A percentile compares a stretch with the other conserved stretches of the same genome.
Evolutionary conservation across 2,888 invertebrate species (phyloP).

Genomic region (Willowsia nigromaculata): DNA sequence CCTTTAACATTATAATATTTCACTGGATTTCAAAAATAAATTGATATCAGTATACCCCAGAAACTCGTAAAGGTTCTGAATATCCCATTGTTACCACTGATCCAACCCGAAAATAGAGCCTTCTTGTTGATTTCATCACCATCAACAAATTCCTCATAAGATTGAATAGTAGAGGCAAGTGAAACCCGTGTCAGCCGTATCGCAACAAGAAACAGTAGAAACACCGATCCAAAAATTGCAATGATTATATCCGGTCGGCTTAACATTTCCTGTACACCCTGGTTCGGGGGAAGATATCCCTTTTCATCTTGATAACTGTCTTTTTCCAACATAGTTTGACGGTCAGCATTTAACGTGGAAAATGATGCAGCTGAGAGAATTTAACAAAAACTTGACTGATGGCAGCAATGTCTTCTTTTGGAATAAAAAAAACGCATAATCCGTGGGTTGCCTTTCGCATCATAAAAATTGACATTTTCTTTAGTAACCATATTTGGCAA

Average conservation of each 20-base stretch:
- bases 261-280: neutral
- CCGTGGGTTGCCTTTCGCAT: too few species aligned
- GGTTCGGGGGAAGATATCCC: neutral
- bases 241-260: neutral
- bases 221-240: neutral
- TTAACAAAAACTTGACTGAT: too few species aligned
- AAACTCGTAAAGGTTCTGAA: neutral
- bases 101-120: neutral
- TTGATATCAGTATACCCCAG: constrained; percentile 6
- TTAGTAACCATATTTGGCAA: too few species aligned
- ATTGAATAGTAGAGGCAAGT: neutral
- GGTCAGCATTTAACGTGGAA: too few species aligned
- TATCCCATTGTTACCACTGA: neutral
- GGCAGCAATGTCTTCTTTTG: too few species aligned
- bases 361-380: too few species aligned
- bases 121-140: neutral
- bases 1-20: too few species aligned
- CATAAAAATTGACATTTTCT: too few species aligned
- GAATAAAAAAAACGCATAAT: too few species aligned
- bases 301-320: too few species aligned
- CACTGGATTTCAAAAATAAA: too few species aligned
- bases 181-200: constrained; percentile 31
- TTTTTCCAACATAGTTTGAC: too few species aligned
- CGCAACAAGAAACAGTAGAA: neutral
- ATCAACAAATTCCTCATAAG: neutral